Base-by-base conservation (phyloP, 2,113 vertebrate genomes). In the Periophthalmodon schlosseri region DNA sequence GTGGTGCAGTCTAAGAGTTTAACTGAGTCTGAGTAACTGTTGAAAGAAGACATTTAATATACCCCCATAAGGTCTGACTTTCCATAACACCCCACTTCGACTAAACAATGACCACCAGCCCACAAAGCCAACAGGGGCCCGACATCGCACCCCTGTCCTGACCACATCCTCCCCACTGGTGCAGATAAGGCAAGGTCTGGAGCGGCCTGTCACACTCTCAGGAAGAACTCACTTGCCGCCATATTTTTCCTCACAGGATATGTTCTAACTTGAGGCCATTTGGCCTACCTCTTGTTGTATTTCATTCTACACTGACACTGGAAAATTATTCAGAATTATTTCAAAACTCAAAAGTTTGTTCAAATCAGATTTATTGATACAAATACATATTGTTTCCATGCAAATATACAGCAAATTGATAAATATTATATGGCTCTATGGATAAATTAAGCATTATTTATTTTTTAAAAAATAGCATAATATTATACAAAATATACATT, bases 141-240 rank as follows among this genome's bases (percentile, higher is more conserved):
- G 83, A 75, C 78, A 84, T 85, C 82, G 72, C 74, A 77, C 75
- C 80, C 84, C 85, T 85, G 85, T 80, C 71, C 84, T 91, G 91
- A 94, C 93, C 93, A 94, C 93, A 94, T 94, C 93, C 93, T 94
- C 88, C 84, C 84, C 87, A 69, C 91, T 89, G 83, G 47, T 74
- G 21, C 52, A 93, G 93, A 94, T 94, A 94, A 94, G 91, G 77
- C 70, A 75, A 33, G 80, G 78, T 77, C 81, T 86, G 79, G 73
- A 82, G 77, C 80, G 75, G 68, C 80, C 46, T 49, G 75, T 78
- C 72, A 28, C 73, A 75, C 76, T 84, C 80, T 82, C 89, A 90
- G 90, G 89, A 89, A 90, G 90, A 90, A 82, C 82, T 86, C 84
- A 82, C 86, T 88, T 84, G 84, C 74, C 80, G 77, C 76, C 91